These are phyloP conservation scores for Leptobrachium leishanense DNA, from an alignment of 2,113 vertebrate species.

Conservation along the genomic window DNA sequence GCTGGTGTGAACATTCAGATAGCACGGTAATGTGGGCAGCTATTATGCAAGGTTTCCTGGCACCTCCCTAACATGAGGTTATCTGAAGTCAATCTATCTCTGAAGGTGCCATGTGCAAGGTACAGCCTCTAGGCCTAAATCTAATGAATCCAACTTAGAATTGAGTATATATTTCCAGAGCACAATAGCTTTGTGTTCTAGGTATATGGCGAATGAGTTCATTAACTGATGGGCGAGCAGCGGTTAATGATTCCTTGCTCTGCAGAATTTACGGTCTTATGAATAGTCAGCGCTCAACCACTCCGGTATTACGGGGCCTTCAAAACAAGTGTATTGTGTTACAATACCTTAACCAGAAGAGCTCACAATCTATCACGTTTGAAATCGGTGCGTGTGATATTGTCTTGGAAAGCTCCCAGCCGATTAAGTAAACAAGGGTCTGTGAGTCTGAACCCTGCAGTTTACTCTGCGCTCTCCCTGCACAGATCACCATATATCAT, in stretches of 20 bases:
- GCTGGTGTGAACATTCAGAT: slow-evolving; percentile 30
- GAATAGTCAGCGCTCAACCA: neutral
- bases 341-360: neutral
- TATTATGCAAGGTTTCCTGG: slow-evolving; percentile 35
- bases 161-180: neutral
- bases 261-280: neutral
- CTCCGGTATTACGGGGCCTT: neutral
- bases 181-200: neutral
- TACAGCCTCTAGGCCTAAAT: neutral
- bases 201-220: neutral
- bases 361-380: neutral
- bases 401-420: neutral
- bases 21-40: slow-evolving; percentile 8
- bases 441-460: neutral
- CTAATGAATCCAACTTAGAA: neutral
- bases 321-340: neutral
- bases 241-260: neutral
- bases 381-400: neutral
- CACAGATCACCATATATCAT: slow-evolving; percentile 8
- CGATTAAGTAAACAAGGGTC: neutral
- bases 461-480: neutral
- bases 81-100: neutral
- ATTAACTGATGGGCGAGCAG: neutral
- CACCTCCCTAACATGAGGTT: slow-evolving; percentile 9
- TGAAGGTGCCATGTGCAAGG: neutral